Percentiles rank a stretch among this genome's conserved stretches.
Conservation (phyloP, 1,140 invertebrate species). For the Cyclargus thomasi region DNA sequence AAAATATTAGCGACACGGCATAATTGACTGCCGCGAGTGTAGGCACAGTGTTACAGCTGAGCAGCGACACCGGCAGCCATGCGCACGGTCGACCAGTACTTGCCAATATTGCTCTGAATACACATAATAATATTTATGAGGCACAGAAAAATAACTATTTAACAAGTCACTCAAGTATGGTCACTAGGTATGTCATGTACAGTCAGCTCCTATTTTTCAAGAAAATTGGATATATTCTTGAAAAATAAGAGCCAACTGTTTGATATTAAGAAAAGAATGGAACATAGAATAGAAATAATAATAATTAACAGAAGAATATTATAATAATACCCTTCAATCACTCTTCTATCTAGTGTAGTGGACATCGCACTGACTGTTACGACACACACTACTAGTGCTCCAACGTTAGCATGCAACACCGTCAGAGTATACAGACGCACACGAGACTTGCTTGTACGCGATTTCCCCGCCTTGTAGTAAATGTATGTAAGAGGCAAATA, state of each 20-base stretch:
- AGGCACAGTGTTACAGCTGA: conserved; percentile 28
- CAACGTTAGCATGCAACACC: conserved; percentile 31
- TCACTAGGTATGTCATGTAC: no score
- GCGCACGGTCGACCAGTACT: conserved; percentile 37
- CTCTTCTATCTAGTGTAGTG: conserved; percentile 29
- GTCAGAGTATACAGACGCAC: conserved; percentile 31
- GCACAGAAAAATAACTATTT: no score
- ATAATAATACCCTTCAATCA: conserved; percentile 33
- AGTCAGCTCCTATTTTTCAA: no score
- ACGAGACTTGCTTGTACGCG: conserved; percentile 24
- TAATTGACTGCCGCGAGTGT: conserved; percentile 33
- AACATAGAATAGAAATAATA: no score
- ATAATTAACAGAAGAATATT: neutral
- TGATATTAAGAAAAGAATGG: no score
- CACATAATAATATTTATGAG: no score
- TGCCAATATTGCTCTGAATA: conserved; percentile 37
- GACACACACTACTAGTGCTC: conserved; percentile 27
- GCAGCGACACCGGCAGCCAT: conserved; percentile 36
- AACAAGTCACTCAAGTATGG: no score
- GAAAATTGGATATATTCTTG: no score
- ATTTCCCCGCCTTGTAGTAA: conserved; percentile 32
- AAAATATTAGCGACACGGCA: conserved; percentile 31
- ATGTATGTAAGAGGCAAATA: conserved; percentile 32
- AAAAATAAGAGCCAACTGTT: no score
- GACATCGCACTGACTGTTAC: conserved; percentile 32